Conservation (phyloP, 1,140 invertebrate species). For the Stegodyphus mimosarum region DNA sequence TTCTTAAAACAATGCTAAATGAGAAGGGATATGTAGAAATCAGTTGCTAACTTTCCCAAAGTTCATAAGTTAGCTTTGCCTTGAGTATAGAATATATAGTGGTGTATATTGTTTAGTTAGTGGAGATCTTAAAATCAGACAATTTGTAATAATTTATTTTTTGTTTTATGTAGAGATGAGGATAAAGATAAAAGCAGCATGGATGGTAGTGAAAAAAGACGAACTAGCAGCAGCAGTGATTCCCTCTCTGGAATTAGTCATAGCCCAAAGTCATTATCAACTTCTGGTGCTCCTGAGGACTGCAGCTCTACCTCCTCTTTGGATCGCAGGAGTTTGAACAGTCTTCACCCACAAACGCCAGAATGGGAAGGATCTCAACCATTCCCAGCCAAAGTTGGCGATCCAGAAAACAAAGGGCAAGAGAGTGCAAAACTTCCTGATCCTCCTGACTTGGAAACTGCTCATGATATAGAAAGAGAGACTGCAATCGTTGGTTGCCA, state of each 20-base stretch:
- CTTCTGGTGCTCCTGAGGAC: conserved; percentile 65
- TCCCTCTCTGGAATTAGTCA: conserved; percentile 69
- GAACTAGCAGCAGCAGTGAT: conserved; percentile 62
- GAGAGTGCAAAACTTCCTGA: conserved; percentile 6
- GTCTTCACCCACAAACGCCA: conserved; percentile 44
- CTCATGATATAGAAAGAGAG: neutral
- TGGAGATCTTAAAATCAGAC: neutral
- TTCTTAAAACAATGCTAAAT: too few relatives aligned
- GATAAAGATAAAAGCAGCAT: conserved; percentile 71
- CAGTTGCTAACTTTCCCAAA: neutral
- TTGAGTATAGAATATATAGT: neutral
- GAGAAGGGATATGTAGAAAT: neutral
- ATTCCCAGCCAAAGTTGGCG: neutral
- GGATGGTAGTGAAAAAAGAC: conserved; percentile 58
- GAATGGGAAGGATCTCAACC: conserved; percentile 46
- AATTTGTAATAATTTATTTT: conserved; percentile 30
- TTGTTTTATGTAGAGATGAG: conserved; percentile 72
- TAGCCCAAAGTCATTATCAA: conserved; percentile 72
- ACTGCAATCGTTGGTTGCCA: conserved; percentile 14
- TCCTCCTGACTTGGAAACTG: conserved; percentile 8
- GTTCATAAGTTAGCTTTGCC: neutral
- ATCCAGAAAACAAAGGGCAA: neutral
- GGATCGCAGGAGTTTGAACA: conserved; percentile 39
- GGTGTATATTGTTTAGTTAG: too few relatives aligned
- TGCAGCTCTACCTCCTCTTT: conserved; percentile 64